Conservation (phyloP, 2,113 vertebrate species). For the Tupaia tana region DNA sequence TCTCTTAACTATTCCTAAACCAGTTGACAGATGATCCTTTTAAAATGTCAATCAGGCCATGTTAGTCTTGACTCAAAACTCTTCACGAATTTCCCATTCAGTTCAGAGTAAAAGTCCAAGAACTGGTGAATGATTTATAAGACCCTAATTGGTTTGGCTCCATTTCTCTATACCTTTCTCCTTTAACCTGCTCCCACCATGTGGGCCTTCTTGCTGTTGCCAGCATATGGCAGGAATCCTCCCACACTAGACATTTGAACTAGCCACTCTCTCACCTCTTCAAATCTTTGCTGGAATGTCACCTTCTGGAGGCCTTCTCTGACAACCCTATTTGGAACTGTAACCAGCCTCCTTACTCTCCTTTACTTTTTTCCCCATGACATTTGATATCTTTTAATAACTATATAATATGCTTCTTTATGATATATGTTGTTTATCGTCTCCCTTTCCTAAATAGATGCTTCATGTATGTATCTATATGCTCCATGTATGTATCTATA, state of each 20-base stretch:
- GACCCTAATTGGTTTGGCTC: neutral
- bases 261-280: neutral
- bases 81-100: neutral
- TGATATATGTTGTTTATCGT: neutral
- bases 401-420: neutral
- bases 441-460: neutral
- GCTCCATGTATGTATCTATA: neutral
- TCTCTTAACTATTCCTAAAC: neutral
- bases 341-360: neutral
- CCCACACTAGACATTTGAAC: neutral
- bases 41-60: neutral
- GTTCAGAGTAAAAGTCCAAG: neutral
- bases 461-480: neutral
- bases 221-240: neutral
- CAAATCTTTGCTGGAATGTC: neutral
- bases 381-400: neutral
- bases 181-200: neutral
- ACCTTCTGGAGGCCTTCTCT: neutral
- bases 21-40: neutral
- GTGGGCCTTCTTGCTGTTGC: neutral
- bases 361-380: neutral
- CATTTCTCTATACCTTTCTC: neutral
- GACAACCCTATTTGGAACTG: neutral
- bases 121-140: neutral
- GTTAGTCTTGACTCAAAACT: neutral